A percentile compares a stretch with the other conserved stretches of the same genome.
Conservation (phyloP, 2,888 invertebrate species). For the Cylindroiulus punctatus region DNA sequence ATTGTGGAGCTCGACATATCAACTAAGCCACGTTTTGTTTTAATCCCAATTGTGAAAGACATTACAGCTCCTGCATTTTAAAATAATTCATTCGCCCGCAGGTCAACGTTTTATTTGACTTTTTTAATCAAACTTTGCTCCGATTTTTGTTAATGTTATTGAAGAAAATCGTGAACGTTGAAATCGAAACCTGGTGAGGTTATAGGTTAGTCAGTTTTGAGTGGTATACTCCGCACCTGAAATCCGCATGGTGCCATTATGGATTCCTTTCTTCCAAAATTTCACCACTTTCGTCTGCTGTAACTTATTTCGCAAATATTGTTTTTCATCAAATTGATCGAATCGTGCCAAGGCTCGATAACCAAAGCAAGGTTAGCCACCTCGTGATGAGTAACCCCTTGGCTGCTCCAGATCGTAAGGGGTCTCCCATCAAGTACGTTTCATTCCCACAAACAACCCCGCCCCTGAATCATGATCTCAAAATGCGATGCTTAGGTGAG, state of each 20-base stretch:
- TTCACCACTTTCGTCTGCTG: too few species aligned
- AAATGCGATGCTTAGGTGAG: slow-evolving; percentile 5
- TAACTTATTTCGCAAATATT: not conserved
- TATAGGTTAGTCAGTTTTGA: too few species aligned
- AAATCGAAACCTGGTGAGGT: too few species aligned
- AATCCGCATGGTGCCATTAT: too few species aligned
- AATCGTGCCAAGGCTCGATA: slow-evolving; percentile 24
- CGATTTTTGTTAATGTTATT: too few species aligned
- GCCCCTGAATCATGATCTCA: not conserved
- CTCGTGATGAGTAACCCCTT: slow-evolving; percentile 16
- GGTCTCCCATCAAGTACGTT: slow-evolving; percentile 2
- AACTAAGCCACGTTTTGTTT: not conserved
- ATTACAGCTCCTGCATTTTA: not conserved
- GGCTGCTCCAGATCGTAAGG: not conserved
- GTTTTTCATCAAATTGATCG: not conserved
- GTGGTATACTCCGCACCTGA: too few species aligned
- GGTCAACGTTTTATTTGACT: not conserved
- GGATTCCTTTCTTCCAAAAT: too few species aligned
- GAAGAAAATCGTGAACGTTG: too few species aligned
- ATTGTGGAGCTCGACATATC: not conserved
- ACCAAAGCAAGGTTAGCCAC: slow-evolving; percentile 31
- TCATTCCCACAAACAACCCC: not conserved
- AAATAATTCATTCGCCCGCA: not conserved
- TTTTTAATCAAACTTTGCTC: not conserved
- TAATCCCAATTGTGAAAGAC: not conserved